Conservation (phyloP, 2,113 vertebrate genomes). For the Ursus arctos region DNA sequence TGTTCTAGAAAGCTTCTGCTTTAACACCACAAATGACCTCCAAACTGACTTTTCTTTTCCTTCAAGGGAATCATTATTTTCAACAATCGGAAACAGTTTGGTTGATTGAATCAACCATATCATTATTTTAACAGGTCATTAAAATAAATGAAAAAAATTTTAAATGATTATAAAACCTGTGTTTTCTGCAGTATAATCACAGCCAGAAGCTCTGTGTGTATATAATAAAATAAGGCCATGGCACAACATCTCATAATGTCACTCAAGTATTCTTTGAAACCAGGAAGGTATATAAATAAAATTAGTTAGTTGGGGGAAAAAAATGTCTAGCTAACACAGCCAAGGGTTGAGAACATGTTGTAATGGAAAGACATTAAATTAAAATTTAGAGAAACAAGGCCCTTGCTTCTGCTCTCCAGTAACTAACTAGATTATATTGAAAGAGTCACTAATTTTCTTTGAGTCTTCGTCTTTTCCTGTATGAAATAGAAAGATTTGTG, state of each 20-base stretch:
- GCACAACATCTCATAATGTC: not conserved
- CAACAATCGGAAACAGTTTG: slow-evolving; percentile 37
- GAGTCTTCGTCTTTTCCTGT: not conserved
- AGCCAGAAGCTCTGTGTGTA: not conserved
- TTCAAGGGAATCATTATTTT: slow-evolving; percentile 60
- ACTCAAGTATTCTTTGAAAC: slow-evolving; percentile 1
- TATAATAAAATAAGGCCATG: not conserved
- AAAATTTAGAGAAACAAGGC: not conserved
- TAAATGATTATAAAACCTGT: slow-evolving; percentile 5
- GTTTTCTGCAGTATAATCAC: slow-evolving; percentile 39
- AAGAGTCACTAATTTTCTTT: not conserved
- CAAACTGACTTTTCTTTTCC: not conserved
- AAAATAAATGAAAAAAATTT: slow-evolving; percentile 57
- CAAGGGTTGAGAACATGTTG: not conserved
- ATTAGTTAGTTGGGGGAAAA: not conserved
- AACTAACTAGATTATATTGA: not conserved
- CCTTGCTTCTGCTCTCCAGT: not conserved
- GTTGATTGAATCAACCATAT: slow-evolving; percentile 51
- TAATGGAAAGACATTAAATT: not conserved
- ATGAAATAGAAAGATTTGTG: not conserved
- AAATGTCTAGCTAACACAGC: not conserved
- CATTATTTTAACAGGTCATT: slow-evolving; percentile 66
- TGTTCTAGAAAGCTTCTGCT: not conserved
- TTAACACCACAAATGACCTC: not conserved
- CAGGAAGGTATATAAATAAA: not conserved